Conservation (phyloP, 1,140 invertebrate species). For the Formica exsecta region DNA sequence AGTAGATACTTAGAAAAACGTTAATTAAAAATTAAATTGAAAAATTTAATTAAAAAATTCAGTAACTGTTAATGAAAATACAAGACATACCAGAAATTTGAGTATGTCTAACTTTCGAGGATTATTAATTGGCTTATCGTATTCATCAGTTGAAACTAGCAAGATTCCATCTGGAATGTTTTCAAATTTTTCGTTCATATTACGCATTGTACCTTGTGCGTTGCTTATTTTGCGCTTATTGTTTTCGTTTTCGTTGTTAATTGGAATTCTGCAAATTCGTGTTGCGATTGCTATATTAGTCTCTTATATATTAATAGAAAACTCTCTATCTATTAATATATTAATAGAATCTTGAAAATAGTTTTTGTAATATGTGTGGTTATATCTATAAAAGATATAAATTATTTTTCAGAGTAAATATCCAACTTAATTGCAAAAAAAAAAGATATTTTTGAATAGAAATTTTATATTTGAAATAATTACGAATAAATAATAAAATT, state of each 20-base stretch:
- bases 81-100: conserved; percentile 64
- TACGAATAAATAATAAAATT: neutral
- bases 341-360: neutral
- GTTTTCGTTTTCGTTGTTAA: conserved; percentile 82
- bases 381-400: neutral
- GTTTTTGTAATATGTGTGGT: neutral
- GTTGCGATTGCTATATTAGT: neutral
- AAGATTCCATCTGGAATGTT: conserved; percentile 57
- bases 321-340: neutral
- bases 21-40: neutral
- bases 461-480: too few species aligned
- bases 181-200: conserved; percentile 49
- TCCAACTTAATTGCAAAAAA: too few species aligned
- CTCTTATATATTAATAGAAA: neutral
- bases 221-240: conserved; percentile 38
- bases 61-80: neutral
- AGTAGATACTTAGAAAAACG: neutral
- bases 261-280: conserved; percentile 79
- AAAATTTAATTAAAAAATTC: too few species aligned
- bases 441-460: too few species aligned
- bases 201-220: conserved; percentile 15
- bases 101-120: conserved; percentile 50
- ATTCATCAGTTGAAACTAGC: conserved; percentile 51
- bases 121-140: conserved; percentile 42
- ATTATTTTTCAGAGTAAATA: conserved; percentile 2